Conservation (phyloP, 1,140 invertebrate genomes). For the Theocolax elegans region DNA sequence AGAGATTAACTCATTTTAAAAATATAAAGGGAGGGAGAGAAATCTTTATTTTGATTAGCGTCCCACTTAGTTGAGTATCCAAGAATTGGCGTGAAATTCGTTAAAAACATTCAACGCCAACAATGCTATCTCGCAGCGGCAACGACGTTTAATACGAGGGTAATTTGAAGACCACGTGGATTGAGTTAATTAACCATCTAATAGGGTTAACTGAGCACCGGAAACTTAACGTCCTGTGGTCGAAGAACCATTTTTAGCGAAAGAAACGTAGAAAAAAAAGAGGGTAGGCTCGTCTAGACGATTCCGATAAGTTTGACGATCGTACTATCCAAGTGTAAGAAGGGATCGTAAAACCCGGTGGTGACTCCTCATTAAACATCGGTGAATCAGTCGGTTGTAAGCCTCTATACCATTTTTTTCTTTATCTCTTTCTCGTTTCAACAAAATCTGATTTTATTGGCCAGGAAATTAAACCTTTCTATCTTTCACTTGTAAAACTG, state of each 20-base stretch:
- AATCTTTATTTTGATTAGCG: slow-evolving; percentile 15
- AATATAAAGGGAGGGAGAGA: too few species aligned
- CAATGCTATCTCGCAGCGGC: not conserved
- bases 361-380: slow-evolving; percentile 5
- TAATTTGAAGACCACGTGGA: slow-evolving; percentile 22
- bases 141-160: slow-evolving; percentile 7
- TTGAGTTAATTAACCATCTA: slow-evolving; percentile 53
- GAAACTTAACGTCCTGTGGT: slow-evolving; percentile 48
- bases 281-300: not conserved
- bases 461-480: too few species aligned
- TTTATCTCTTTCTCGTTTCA: too few species aligned
- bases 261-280: not conserved
- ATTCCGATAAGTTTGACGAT: slow-evolving; percentile 10
- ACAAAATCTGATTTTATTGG: too few species aligned
- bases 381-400: not conserved
- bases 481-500: too few species aligned
- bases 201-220: slow-evolving; percentile 55
- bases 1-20: too few species aligned
- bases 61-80: not conserved
- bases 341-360: slow-evolving; percentile 23
- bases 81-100: slow-evolving; percentile 10
- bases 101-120: not conserved
- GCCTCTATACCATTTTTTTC: too few species aligned
- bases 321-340: not conserved
- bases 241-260: not conserved